phyloP scores from a whole-genome alignment of 2,113 vertebrate species.

The Mustela nigripes region DNA sequence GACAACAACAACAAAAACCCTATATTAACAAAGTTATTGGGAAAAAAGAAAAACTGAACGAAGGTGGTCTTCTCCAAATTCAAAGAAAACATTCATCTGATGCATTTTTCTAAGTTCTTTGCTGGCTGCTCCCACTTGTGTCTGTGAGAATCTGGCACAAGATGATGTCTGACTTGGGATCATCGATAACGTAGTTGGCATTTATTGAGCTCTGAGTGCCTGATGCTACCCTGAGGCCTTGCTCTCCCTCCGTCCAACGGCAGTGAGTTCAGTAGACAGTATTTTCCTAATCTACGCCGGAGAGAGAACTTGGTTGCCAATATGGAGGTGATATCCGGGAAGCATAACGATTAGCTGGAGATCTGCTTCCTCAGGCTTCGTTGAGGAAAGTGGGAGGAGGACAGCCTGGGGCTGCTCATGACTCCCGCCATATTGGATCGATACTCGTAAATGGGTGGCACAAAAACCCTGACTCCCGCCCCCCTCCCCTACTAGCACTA shows the following conservation, averaged over 20 bases:
- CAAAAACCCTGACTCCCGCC: neutral
- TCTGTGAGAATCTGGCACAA: neutral
- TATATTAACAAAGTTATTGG: neutral
- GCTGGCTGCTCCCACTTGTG: neutral
- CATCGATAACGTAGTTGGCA: neutral
- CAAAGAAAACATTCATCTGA: neutral
- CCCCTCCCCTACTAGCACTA: too few species aligned
- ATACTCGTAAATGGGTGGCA: neutral
- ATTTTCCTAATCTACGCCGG: neutral
- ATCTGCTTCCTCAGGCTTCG: neutral
- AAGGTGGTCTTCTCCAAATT: neutral
- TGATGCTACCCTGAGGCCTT: neutral
- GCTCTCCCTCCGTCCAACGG: neutral
- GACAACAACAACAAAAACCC: neutral
- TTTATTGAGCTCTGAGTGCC: neutral
- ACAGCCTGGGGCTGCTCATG: neutral
- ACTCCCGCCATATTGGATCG: neutral
- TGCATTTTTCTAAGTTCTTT: constrained; percentile 26
- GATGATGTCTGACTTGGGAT: neutral
- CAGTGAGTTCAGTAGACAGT: neutral
- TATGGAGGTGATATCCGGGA: neutral
- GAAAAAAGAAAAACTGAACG: neutral
- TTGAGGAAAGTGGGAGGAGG: neutral
- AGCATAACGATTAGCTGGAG: neutral
- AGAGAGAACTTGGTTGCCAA: neutral